Base-by-base conservation (phyloP, 64 coral and sea anemone genomes). In the Actinia equina region DNA sequence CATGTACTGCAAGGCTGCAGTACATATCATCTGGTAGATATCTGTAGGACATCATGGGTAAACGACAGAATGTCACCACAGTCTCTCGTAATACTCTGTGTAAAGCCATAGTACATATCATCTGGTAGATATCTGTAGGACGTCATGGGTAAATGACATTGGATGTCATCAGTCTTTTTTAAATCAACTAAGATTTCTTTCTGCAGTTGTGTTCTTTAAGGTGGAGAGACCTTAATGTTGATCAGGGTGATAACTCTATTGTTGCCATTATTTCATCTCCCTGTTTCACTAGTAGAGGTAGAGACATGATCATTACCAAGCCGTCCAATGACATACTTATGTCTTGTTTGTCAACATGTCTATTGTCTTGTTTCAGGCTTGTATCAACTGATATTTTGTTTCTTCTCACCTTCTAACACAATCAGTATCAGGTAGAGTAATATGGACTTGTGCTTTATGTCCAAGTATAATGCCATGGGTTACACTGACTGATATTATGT, bases 331-430 rank as follows among this genome's bases (percentile, higher is more conserved):
- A 67, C 62, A 67, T 67, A 67, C 62, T 67, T 22, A 17, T 67
- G 62, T 20, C 62, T 67, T 67, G 62, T 67, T 67, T 67, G 7
- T 67, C 62, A 17, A 67, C 62, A 67, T n/a, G n/a, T n/a, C n/a
- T n/a, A n/a, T n/a, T 67, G 62, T 67, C 62, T 67, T 67, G 62
- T 67, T 67, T 67, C 22, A 67, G 62, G 62, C 20, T 59, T 59
- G 58, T 18, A 59, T 59, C 58, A 59, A 59, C 11, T 59, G 58
- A 59, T 59, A 59, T 59, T 59, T 18, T 13, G 58, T 59, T 59
- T 59, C 58, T 67, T 67, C 22, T 67, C 17, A 22, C n/a, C 63
- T 67, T 67, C 63, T 67, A 67, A 67, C 63, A 67, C 63, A 22
- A 67, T 67, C 63, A 67, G 63, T 67, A 5, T 67, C 58, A 60